Conservation (phyloP, 2,888 invertebrate species). For the Clusia tigrina region DNA sequence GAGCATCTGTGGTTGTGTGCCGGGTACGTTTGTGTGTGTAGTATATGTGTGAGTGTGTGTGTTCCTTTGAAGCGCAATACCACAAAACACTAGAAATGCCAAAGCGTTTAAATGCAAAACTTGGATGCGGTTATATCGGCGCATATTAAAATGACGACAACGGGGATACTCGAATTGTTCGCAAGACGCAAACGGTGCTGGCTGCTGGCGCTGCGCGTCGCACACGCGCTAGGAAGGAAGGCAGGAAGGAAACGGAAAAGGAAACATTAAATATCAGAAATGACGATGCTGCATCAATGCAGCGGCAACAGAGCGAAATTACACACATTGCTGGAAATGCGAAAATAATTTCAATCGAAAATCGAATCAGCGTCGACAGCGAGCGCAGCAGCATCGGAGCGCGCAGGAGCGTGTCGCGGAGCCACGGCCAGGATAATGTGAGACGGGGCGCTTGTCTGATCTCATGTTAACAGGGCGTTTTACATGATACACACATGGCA, state of each 20-base stretch:
- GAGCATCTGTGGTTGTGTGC: no score
- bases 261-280: constrained; percentile 38
- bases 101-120: no score
- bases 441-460: constrained; percentile 6
- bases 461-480: constrained; percentile 24
- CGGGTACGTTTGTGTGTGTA: no score
- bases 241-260: constrained; percentile 29
- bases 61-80: no score
- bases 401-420: background rate
- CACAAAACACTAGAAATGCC: no score
- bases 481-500: constrained; percentile 13
- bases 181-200: no score
- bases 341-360: constrained; percentile 44
- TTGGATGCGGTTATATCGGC: no score
- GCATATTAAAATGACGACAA: no score
- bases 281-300: background rate
- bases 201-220: background rate
- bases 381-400: background rate
- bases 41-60: no score
- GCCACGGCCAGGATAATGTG: background rate
- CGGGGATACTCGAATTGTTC: no score
- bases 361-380: constrained; percentile 40
- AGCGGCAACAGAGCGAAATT: constrained; percentile 21
- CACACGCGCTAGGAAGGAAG: background rate
- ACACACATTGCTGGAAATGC: constrained; percentile 36